A percentile compares a stretch with the other conserved stretches of the same genome.
Evolutionary conservation across 2,113 vertebrate genomes (phyloP).

Genomic region (Neomonachus schauinslandi): DNA sequence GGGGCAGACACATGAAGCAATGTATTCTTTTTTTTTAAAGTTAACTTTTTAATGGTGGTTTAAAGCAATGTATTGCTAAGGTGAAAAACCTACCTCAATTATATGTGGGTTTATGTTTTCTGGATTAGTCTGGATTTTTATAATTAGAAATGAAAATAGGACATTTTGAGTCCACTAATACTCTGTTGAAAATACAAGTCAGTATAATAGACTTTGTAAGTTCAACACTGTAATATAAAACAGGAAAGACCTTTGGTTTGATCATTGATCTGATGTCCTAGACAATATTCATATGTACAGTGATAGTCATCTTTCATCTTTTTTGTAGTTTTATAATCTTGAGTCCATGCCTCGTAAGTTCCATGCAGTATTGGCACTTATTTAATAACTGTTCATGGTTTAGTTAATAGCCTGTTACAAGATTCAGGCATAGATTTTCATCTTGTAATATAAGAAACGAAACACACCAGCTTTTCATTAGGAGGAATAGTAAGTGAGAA

Average conservation of each 20-base stretch:
- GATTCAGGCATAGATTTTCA: constrained; percentile 27
- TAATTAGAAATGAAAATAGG: constrained; percentile 60
- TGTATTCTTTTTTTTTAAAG: neutral
- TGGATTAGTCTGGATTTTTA: constrained; percentile 45
- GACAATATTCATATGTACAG: neutral
- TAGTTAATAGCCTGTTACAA: constrained; percentile 15
- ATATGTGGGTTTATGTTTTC: constrained; percentile 41
- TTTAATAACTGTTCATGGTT: neutral
- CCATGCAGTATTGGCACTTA: neutral
- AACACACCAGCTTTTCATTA: neutral
- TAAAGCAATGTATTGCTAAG: constrained; percentile 46
- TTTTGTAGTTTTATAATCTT: neutral
- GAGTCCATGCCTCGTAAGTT: neutral
- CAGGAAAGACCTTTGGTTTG: neutral
- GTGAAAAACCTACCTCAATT: constrained; percentile 57
- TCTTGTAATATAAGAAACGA: neutral
- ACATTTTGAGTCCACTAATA: neutral
- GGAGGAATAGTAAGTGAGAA: neutral
- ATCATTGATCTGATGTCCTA: constrained; percentile 12
- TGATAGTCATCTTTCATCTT: neutral
- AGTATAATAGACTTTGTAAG: neutral
- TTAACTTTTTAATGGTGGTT: constrained; percentile 40
- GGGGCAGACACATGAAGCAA: neutral
- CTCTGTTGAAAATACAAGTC: neutral
- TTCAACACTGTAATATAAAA: neutral